Evolutionary conservation across 2,888 invertebrate species (phyloP).

Genomic region (Yponomeuta sedellus): DNA sequence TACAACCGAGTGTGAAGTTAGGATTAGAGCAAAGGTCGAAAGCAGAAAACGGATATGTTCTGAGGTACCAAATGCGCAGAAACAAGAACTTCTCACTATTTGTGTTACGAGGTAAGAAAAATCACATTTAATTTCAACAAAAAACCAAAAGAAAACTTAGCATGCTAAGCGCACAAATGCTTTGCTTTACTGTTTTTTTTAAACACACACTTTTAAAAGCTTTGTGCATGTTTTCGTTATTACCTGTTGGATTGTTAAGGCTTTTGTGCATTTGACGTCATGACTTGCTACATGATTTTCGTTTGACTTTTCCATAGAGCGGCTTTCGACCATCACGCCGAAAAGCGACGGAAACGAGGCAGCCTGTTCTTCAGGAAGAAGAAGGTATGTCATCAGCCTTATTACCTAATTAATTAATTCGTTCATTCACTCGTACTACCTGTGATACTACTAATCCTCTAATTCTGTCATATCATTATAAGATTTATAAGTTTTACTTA

Average conservation of each 20-base stretch:
- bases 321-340: conserved; percentile 84
- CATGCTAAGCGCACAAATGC: conserved; percentile 33
- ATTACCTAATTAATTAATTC: neutral
- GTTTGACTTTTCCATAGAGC: conserved; percentile 47
- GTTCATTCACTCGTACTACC: too few relatives aligned
- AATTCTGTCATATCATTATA: too few relatives aligned
- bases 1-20: too few relatives aligned
- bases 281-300: conserved; percentile 2
- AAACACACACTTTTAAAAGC: conserved; percentile 9
- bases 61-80: neutral
- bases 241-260: neutral
- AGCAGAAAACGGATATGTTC: neutral
- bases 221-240: neutral
- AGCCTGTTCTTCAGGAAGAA: conserved; percentile 95
- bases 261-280: neutral
- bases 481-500: too few relatives aligned
- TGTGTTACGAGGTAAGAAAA: neutral
- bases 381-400: conserved; percentile 71
- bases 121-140: neutral
- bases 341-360: conserved; percentile 90
- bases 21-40: too few relatives aligned
- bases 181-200: conserved; percentile 31
- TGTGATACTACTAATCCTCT: too few relatives aligned
- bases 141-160: neutral
- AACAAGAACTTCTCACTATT: neutral